Percentiles rank a stretch among this genome's conserved stretches.
These are phyloP conservation scores for Psittacula echo DNA, from an alignment of 2,797 vertebrate genomes.

Conservation along the genomic window DNA sequence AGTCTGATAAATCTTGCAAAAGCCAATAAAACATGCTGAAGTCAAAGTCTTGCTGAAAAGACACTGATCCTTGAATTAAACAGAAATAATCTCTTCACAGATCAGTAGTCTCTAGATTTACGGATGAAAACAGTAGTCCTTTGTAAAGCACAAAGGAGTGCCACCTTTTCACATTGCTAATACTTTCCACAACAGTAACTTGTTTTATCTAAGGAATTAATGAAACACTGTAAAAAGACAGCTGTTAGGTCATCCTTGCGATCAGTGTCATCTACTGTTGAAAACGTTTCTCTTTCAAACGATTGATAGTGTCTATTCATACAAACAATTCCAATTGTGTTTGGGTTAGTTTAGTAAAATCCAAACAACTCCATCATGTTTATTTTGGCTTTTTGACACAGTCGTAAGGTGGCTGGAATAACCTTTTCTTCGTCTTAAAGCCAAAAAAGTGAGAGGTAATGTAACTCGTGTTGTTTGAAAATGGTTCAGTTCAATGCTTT, in stretches of 20 bases:
- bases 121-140: conserved; percentile 73
- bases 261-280: conserved; percentile 23
- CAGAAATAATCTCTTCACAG: conserved; percentile 63
- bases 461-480: conserved; percentile 55
- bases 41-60: conserved; percentile 71
- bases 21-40: conserved; percentile 70
- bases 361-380: conserved; percentile 25
- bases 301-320: conserved; percentile 40
- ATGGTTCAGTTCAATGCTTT: conserved; percentile 28
- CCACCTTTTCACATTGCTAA: conserved; percentile 55
- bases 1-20: conserved; percentile 62
- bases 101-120: conserved; percentile 67
- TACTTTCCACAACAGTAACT: conserved; percentile 33
- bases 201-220: conserved; percentile 56
- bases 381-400: conserved; percentile 66
- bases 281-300: conserved; percentile 67
- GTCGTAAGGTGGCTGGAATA: conserved; percentile 56
- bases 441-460: conserved; percentile 62
- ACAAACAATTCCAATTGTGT: conserved; percentile 17
- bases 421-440: conserved; percentile 59
- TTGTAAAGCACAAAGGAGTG: conserved; percentile 52
- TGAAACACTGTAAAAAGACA: conserved; percentile 40
- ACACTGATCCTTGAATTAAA: conserved; percentile 75
- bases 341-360: conserved; percentile 67
- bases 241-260: conserved; percentile 45